These are phyloP conservation scores for Orius insidiosus DNA, from an alignment of 1,140 invertebrate species.

Conservation along the genomic window DNA sequence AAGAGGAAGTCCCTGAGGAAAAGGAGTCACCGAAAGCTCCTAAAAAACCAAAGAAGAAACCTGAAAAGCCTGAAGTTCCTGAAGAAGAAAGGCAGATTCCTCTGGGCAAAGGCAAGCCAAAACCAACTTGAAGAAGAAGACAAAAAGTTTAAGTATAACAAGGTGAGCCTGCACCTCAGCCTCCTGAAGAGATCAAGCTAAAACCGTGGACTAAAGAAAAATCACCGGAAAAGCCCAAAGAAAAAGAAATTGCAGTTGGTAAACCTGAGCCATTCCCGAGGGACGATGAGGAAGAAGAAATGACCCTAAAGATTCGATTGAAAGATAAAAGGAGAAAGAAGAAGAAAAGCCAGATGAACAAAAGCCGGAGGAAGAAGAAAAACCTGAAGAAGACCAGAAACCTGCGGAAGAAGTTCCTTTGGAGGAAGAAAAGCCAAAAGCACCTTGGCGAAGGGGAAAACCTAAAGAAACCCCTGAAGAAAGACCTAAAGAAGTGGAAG, in stretches of 20 bases:
- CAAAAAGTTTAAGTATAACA: conserved; percentile 28
- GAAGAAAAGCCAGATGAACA: conserved; percentile 7
- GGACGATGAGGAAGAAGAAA: conserved; percentile 15
- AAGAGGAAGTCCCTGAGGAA: conserved; percentile 18
- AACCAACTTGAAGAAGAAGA: conserved; percentile 24
- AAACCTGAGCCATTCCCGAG: conserved; percentile 17
- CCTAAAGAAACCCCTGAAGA: neutral
- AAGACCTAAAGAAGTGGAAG: conserved; percentile 18
- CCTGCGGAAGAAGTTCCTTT: conserved; percentile 16
- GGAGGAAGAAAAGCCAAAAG: conserved; percentile 24
- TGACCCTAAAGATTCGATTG: conserved; percentile 13
- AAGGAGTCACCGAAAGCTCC: conserved; percentile 18
- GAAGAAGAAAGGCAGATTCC: conserved; percentile 28
- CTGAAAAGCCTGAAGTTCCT: conserved; percentile 15
- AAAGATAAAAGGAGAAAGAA: conserved; percentile 12
- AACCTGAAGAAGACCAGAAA: too few species aligned
- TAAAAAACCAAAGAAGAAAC: conserved; percentile 20
- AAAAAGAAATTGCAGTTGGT: conserved; percentile 10
- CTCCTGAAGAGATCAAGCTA: conserved; percentile 20
- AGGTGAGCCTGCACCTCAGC: conserved; percentile 23
- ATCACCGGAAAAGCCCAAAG: conserved; percentile 9
- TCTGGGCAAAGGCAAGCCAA: conserved; percentile 24
- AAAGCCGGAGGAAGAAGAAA: too few species aligned
- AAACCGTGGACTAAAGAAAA: conserved; percentile 20
- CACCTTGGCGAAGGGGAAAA: conserved; percentile 7